phyloP scores from a whole-genome alignment of 1,140 invertebrate species.

The Pemphigus obesinymphae region DNA sequence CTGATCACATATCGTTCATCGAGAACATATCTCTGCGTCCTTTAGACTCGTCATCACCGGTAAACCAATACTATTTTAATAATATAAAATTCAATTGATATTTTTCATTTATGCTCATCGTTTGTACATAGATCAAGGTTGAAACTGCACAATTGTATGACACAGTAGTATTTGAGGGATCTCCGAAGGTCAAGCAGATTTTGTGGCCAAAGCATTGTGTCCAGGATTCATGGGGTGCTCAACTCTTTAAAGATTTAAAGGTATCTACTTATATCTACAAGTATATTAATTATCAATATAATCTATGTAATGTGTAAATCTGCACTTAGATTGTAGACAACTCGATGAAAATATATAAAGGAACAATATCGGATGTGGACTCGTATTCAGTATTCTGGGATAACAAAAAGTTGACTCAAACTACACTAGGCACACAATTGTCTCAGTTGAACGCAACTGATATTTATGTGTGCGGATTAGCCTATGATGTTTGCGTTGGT shows the following conservation, averaged over 20 bases:
- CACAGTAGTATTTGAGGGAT: slow-evolving; percentile 84
- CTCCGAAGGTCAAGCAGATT: slow-evolving; percentile 74
- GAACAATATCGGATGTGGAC: slow-evolving; percentile 89
- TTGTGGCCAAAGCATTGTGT: slow-evolving; percentile 95
- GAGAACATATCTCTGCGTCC: slow-evolving; percentile 75
- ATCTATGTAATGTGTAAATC: background rate
- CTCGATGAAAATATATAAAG: slow-evolving; percentile 84
- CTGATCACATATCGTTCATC: slow-evolving; percentile 93
- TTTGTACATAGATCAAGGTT: slow-evolving; percentile 47
- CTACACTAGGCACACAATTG: slow-evolving; percentile 76
- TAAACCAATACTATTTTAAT: slow-evolving; percentile 50
- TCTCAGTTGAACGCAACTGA: slow-evolving; percentile 77
- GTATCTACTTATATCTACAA: slow-evolving; percentile 52
- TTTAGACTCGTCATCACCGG: slow-evolving; percentile 63
- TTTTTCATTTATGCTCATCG: background rate
- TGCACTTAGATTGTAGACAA: slow-evolving; percentile 59
- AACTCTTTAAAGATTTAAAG: slow-evolving; percentile 87
- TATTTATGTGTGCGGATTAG: slow-evolving; percentile 91
- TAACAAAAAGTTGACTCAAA: slow-evolving; percentile 85
- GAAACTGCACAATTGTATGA: slow-evolving; percentile 81
- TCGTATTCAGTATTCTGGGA: slow-evolving; percentile 98
- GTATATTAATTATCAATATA: too few species aligned
- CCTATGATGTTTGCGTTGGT: slow-evolving; percentile 95
- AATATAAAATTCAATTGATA: background rate
- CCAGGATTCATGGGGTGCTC: slow-evolving; percentile 88